Evolutionary conservation across 1,140 invertebrate genomes (phyloP).

Genomic region (Meloidogyne hapla): DNA sequence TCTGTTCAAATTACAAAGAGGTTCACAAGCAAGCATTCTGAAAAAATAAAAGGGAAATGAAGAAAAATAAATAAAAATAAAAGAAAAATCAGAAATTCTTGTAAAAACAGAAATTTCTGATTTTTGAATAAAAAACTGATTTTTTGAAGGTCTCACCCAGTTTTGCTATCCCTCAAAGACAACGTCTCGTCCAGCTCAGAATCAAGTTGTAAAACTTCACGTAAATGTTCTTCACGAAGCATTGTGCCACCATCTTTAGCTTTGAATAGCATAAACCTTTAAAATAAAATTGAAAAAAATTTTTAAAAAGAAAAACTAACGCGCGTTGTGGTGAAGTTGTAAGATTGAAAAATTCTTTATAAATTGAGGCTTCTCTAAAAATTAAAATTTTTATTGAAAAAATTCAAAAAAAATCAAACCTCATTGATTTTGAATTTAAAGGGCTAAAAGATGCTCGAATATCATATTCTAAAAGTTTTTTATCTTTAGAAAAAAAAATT

Average conservation of each 20-base stretch:
- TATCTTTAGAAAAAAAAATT: background rate
- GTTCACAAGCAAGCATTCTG: constrained; percentile 45
- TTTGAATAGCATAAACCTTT: constrained; percentile 19
- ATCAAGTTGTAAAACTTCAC: constrained; percentile 12
- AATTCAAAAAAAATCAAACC: background rate
- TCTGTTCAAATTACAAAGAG: constrained; percentile 53
- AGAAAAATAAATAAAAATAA: background rate
- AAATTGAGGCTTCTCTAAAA: constrained; percentile 6
- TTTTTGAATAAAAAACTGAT: background rate
- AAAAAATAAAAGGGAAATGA: background rate
- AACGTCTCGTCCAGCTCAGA: background rate
- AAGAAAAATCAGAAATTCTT: no score
- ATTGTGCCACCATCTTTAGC: constrained; percentile 21
- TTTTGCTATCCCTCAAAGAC: background rate
- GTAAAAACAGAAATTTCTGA: no score
- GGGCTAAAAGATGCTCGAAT: constrained; percentile 23
- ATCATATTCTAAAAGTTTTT: constrained; percentile 21
- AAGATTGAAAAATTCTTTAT: constrained; percentile 23
- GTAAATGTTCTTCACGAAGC: background rate
- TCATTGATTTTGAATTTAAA: constrained; percentile 25
- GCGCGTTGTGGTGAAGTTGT: constrained; percentile 14
- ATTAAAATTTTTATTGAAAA: background rate
- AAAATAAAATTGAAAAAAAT: background rate
- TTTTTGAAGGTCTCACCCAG: background rate
- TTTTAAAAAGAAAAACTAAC: background rate